Base-by-base conservation (phyloP, 2,113 vertebrate species). In the Tyrannus savana region DNA sequence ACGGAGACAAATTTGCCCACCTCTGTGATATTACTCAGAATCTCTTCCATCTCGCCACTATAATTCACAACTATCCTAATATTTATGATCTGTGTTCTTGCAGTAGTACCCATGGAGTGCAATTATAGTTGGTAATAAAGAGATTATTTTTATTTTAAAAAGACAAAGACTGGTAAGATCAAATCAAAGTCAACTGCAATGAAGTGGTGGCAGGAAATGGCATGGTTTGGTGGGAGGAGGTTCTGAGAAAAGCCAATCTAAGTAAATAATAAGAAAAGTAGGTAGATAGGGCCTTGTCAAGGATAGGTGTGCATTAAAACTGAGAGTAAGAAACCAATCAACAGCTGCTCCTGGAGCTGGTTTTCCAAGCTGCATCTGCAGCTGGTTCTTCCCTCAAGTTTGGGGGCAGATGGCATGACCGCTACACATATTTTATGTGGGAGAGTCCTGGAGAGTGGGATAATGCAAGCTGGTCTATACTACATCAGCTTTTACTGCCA, bases 191-290 rank as follows among this genome's bases (percentile, higher is more conserved):
- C 71, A 77, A 53, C 37, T 46, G 7, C 66, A 82, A 35, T 37
- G 53, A 87, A 87, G 14, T 24, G 9, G 27, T 62, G 59, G 46
- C 72, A 77, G 79, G 53, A 94, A 90, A 66, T 46, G 14, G 15
- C 39, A 60, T 25, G 67, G 75, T 90, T 95, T 76, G 25, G 28
- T 62, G 67, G 59, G 53, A 90, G 37, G 17, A 88, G 4, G 37
- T 90, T 91, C 85, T 92, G 53, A 93, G 81, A 89, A 93, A 87
- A 55, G 18, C 28, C 75, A 83, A 1, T 5, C 41, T 17, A 31
- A 46, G 35, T 19, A 68, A 84, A 60, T 41, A 90, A 49, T 28
- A 39, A 52, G 64, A 77, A 59, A 94, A 82, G n/a, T 8, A 64
- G 33, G 27, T 44, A 89, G 75, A 67, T 4, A 75, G 28, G 27